Percentiles rank a stretch among this genome's conserved stretches.
phyloP scores from a whole-genome alignment of 2,113 vertebrate genomes.

The Myodes glareolus region DNA sequence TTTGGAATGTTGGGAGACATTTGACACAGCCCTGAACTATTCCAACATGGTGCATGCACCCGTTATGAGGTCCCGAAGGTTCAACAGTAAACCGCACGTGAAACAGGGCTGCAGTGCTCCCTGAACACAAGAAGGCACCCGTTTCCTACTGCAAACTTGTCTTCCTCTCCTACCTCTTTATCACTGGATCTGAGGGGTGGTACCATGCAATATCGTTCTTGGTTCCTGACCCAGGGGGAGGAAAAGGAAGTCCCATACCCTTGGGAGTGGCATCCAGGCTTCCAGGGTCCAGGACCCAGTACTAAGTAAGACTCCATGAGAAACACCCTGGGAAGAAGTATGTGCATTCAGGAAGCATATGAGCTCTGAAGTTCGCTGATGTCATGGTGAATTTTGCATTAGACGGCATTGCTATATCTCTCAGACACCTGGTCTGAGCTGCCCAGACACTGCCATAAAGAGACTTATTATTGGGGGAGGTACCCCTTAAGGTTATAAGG shows the following conservation, averaged over 20 bases:
- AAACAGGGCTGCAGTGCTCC: too few relatives aligned
- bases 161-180: background rate
- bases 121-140: background rate
- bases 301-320: background rate
- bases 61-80: background rate
- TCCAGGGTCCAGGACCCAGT: too few relatives aligned
- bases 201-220: background rate
- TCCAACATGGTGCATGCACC: background rate
- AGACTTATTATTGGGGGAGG: background rate
- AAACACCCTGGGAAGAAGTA: background rate
- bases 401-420: background rate
- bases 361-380: too few relatives aligned
- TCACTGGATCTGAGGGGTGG: background rate
- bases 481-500: background rate
- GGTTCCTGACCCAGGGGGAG: background rate
- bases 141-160: background rate
- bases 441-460: background rate
- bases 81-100: accelerated
- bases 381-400: background rate
- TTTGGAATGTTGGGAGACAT: background rate
- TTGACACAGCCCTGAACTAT: background rate
- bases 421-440: background rate
- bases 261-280: background rate
- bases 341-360: background rate
- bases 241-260: background rate